Conservation (phyloP, 30 jellyfish, hydroid and myxozoan genomes). For the Catostylus mosaicus region DNA sequence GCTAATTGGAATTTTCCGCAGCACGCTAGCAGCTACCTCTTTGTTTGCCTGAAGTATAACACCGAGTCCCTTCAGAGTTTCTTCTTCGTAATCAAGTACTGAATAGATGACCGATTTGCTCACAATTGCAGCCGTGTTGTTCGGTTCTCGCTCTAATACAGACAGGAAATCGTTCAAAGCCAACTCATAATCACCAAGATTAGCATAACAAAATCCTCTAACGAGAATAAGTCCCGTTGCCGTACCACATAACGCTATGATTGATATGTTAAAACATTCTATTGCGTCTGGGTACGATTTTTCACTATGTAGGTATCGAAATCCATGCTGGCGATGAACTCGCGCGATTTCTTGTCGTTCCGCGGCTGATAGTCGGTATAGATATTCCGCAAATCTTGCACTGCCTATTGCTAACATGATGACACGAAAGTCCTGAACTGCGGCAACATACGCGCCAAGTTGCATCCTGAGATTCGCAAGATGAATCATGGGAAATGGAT, state of each 20-base stretch:
- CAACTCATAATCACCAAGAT: slow-evolving; percentile 66
- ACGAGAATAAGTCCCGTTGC: slow-evolving; percentile 84
- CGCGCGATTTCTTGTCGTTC: slow-evolving; percentile 90
- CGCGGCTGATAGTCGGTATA: slow-evolving; percentile 38
- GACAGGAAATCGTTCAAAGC: slow-evolving; percentile 73
- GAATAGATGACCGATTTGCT: slow-evolving; percentile 79
- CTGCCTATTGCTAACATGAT: slow-evolving; percentile 63
- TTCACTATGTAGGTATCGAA: slow-evolving; percentile 55
- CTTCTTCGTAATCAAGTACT: slow-evolving; percentile 67
- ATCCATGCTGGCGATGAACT: slow-evolving; percentile 87
- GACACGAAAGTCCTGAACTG: slow-evolving; percentile 83
- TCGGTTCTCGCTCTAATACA: slow-evolving; percentile 59
- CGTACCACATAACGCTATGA: slow-evolving; percentile 65
- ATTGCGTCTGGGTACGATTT: slow-evolving; percentile 72
- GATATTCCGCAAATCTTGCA: slow-evolving; percentile 48
- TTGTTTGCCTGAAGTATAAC: slow-evolving; percentile 46
- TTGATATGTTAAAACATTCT: slow-evolving; percentile 81
- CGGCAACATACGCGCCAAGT: slow-evolving; percentile 91
- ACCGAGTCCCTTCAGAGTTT: slow-evolving; percentile 39
- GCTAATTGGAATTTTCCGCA: slow-evolving; percentile 64
- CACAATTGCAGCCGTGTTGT: slow-evolving; percentile 65
- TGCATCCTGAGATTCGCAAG: slow-evolving; percentile 83
- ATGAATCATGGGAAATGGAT: slow-evolving; percentile 79
- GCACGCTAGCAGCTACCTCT: slow-evolving; percentile 47
- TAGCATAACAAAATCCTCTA: slow-evolving; percentile 79